Base-by-base conservation (phyloP, 2,888 invertebrate species). In the Pseudococcus viburni region DNA sequence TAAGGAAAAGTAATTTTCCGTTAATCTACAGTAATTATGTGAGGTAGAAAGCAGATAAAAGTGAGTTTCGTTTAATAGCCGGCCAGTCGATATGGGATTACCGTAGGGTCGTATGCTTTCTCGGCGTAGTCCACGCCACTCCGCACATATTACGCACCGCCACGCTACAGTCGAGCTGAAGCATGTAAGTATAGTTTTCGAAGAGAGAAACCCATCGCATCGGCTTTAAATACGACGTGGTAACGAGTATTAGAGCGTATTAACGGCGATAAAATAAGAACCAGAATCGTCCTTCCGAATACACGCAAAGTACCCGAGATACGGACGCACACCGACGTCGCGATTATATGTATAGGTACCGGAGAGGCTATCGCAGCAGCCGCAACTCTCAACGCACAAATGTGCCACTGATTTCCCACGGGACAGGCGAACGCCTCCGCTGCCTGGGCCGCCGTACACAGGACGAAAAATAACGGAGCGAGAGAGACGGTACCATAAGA, bases 1-100 rank as follows among this genome's bases (percentile, higher is more conserved):
- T 77, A 77, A 77, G 77, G 77, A 77, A 77, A 77, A 77, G 77
- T 77, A 77, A 77, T 77, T 77, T 77, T 77, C 22, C 77, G 77
- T 42, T 77, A 77, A 77, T 77, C 77, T 77, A 39, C 77, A 77
- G 77, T 77, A 77, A 77, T 77, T 77, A 77, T 77, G 39, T 77
- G 39, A 77, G 77, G 39, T 68, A 26, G 77, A 77, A 77, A 77
- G 77, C 77, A 42, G 33, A 77, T 77, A 77, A 77, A 77, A 77
- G 77, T 42, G 42, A 42, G 77, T 77, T 77, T 77, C 77, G 77
- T 77, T 77, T 77, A 77, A 77, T 77, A 77, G 77, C 77, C 77
- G 77, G 9, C 39, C 77, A 77, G 39, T 77, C 77, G 77, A 77
- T 77, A 77, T 77, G 77, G 77, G 77, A 77, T 77, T 77, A 77